Evolutionary conservation across 1,140 invertebrate species (phyloP).

Genomic region (Bombus breviceps): DNA sequence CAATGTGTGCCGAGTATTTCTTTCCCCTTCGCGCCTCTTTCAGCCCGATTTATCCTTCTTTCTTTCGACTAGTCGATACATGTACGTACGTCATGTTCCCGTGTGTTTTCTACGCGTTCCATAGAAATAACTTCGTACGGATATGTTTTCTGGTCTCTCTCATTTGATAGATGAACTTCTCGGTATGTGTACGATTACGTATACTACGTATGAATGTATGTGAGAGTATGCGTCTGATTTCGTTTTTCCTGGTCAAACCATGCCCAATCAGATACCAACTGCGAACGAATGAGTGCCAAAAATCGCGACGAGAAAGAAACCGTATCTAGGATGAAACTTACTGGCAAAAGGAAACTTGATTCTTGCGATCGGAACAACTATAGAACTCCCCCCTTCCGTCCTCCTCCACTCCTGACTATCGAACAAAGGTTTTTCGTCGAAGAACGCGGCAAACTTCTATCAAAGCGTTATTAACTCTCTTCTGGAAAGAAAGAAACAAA

Average conservation of each 20-base stretch:
- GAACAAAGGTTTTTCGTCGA: neutral
- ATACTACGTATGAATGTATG: too few relatives aligned
- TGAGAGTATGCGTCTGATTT: too few relatives aligned
- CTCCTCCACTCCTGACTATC: neutral
- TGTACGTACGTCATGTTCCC: constrained; percentile 50
- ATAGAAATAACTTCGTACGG: constrained; percentile 21
- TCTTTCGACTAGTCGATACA: constrained; percentile 54
- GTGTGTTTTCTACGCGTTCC: neutral
- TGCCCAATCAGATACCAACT: neutral
- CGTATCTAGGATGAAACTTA: neutral
- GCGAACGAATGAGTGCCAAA: constrained; percentile 35
- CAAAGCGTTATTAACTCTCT: neutral
- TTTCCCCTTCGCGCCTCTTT: neutral
- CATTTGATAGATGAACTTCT: neutral
- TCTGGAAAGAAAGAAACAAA: neutral
- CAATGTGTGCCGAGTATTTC: constrained; percentile 47
- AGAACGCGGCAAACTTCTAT: neutral
- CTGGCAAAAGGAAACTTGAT: constrained; percentile 16
- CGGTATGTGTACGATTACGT: too few relatives aligned
- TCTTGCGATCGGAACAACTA: neutral
- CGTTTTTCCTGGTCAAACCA: neutral
- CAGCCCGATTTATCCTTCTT: constrained; percentile 17
- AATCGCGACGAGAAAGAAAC: constrained; percentile 25
- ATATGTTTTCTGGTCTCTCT: constrained; percentile 29
- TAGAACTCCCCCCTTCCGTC: neutral